phyloP scores from a whole-genome alignment of 2,113 vertebrate genomes.

The Xiphophorus couchianus region DNA sequence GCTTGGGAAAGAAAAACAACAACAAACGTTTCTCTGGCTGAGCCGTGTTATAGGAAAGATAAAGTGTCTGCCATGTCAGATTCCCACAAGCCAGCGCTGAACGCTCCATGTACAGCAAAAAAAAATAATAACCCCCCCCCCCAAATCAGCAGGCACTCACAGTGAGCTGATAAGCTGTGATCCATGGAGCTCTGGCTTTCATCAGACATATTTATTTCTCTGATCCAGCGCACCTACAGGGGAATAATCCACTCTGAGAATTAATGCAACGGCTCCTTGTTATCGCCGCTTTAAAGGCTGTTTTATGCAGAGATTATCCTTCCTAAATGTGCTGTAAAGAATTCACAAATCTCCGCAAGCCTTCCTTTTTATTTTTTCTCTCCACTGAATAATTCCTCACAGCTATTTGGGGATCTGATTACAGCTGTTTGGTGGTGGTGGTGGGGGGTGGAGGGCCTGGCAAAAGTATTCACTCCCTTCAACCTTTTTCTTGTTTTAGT shows the following conservation, averaged over 20 bases:
- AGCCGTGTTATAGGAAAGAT: constrained; percentile 24
- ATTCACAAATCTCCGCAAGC: constrained; percentile 10
- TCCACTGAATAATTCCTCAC: neutral
- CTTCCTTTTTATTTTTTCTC: neutral
- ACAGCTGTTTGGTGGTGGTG: neutral
- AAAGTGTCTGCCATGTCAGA: constrained; percentile 11
- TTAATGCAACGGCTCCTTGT: constrained; percentile 11
- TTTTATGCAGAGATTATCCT: neutral
- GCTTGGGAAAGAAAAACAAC: neutral
- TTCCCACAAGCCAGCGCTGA: constrained; percentile 1
- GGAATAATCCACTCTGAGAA: neutral
- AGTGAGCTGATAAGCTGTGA: constrained; percentile 16
- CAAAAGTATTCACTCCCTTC: neutral
- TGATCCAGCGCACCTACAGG: neutral
- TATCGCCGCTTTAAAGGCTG: constrained; percentile 32
- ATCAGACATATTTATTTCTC: constrained; percentile 22
- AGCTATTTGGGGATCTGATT: neutral
- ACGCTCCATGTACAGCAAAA: neutral
- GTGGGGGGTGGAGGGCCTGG: neutral
- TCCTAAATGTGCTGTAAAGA: constrained; percentile 26
- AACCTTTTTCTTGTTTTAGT: neutral
- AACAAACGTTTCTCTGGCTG: neutral
- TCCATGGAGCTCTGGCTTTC: constrained; percentile 13
- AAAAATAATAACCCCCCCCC: no score
- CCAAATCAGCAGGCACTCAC: constrained; percentile 16